These are phyloP conservation scores for Pelecanoides urinatrix DNA, from an alignment of 2,113 vertebrate genomes.

Conservation along the genomic window DNA sequence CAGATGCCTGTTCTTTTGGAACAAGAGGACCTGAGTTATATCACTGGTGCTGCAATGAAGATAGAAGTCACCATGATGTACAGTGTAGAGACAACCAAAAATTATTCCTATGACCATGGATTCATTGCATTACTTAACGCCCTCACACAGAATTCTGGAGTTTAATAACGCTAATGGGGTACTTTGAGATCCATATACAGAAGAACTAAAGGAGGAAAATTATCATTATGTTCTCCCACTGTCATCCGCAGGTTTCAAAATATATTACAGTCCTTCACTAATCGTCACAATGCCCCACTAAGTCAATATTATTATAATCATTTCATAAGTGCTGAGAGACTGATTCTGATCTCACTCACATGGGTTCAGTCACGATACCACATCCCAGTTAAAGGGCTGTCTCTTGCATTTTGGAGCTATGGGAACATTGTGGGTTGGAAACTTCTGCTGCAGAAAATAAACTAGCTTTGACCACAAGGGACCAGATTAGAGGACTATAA, in stretches of 20 bases:
- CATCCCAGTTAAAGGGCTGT: background rate
- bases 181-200: conserved; percentile 6
- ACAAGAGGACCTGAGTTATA: background rate
- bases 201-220: conserved; percentile 18
- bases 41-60: background rate
- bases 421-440: background rate
- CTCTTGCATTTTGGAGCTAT: background rate
- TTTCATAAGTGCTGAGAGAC: background rate
- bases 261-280: conserved; percentile 55
- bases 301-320: conserved; percentile 34
- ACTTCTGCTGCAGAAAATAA: background rate
- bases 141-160: background rate
- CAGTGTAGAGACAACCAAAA: background rate
- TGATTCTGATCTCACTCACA: background rate
- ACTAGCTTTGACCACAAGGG: background rate
- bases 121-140: background rate
- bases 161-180: conserved; percentile 45
- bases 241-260: conserved; percentile 36
- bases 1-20: background rate
- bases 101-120: background rate
- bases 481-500: background rate
- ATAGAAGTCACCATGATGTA: background rate
- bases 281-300: conserved; percentile 21
- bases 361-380: background rate
- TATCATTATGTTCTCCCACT: conserved; percentile 33